Base-by-base conservation (phyloP, 2,888 invertebrate genomes). In the Chironomus riparius region DNA sequence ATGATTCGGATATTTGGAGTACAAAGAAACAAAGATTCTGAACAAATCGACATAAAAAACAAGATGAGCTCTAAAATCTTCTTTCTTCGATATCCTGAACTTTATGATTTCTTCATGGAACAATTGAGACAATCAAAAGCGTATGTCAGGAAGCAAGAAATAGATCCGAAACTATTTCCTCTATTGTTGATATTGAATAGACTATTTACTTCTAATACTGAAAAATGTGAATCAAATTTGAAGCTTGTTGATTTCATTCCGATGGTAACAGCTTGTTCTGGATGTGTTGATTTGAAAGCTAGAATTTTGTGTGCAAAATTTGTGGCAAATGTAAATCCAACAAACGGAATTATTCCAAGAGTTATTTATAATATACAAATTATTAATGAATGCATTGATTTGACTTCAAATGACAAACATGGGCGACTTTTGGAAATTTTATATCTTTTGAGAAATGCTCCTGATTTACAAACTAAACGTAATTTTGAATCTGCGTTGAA, bases 1-100 rank as follows among this genome's bases (percentile, higher is more conserved):
- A 88, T 94, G 80, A 90, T 90, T 68, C 87, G 97, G 78, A 90
- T 94, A 78, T 97, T 98, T 86, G 97, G 97, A 2, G 95, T 95
- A 21, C 87, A 87, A 79, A 86, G 91, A 75, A 86, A 87, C 0
- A 86, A 87, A 65, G 87, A 87, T 80, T 83, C 85, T 6, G 87
- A 88, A n/a, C 85, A 86, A 77, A 82, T 90, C 47, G 86, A 87
- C 77, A 83, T 87, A 15, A 87, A 91, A 70, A 91, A 91, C 83
- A 87, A 86, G 79, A 89, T 93, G 89, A 90, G 91, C 28, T 92
- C 89, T 69, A 87, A 90, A 77, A 88, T 93, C 69, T 97, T 97
- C 85, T 95, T 94, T 83, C 87, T 91, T 78, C 81, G 87, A 0
- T 87, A 88, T 82, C 88, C 88, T 0, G 79, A 80, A 2, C 81